These are phyloP conservation scores for Maniola jurtina DNA, from an alignment of 1,140 invertebrate species.

Conservation along the genomic window DNA sequence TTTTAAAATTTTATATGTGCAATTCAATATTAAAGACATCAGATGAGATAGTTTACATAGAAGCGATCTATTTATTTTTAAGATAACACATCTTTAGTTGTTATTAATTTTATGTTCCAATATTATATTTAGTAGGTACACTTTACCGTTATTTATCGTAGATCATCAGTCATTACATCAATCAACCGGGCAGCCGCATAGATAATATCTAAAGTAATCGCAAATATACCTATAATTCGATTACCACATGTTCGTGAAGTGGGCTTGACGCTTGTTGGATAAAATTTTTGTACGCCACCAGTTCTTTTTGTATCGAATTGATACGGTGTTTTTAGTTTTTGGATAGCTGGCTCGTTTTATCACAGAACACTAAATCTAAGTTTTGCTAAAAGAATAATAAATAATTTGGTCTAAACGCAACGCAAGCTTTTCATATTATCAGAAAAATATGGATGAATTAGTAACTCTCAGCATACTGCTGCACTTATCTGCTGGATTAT, in stretches of 20 bases:
- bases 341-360: no score
- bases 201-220: slow-evolving; percentile 28
- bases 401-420: no score
- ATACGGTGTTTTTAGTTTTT: no score
- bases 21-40: no score
- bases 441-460: no score
- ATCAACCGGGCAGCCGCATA: slow-evolving; percentile 21
- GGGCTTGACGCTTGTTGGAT: slow-evolving; percentile 16
- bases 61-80: not conserved
- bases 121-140: slow-evolving; percentile 1
- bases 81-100: not conserved
- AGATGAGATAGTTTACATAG: no score
- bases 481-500: no score
- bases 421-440: no score
- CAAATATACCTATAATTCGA: slow-evolving; percentile 25
- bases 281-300: slow-evolving; percentile 13
- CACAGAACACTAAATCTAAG: no score
- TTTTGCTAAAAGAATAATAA: no score
- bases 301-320: not conserved
- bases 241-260: slow-evolving; percentile 27
- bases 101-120: not conserved
- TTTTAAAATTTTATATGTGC: no score
- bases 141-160: slow-evolving; percentile 10
- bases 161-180: slow-evolving; percentile 24
- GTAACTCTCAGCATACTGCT: no score